Base-by-base conservation (phyloP, 2,888 invertebrate genomes). In the Torymus aiolomorphi region DNA sequence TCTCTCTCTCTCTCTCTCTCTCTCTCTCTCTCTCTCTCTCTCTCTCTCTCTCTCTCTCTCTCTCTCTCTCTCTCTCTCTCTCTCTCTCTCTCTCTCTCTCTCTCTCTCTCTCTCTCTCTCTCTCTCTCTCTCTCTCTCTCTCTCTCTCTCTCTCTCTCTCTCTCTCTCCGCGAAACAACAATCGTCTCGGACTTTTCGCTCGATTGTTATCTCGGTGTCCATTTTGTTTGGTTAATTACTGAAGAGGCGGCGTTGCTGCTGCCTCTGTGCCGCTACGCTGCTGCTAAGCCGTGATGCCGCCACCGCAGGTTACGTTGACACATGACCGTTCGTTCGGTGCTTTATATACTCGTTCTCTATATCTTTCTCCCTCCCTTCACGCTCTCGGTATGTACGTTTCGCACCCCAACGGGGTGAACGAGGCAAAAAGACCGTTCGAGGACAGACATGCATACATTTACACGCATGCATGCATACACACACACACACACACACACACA, bases 141-240 rank as follows among this genome's bases (percentile, higher is more conserved):
- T n/a, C n/a, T n/a, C n/a, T n/a, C n/a, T n/a, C n/a, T n/a, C n/a
- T n/a, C n/a, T n/a, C n/a, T n/a, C n/a, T 61, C 42, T 65, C 57
- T 61, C 16, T 13, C 54, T 13, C 10, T n/a, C 12, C 69, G 67
- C 69, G 61, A 57, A 66, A 76, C 69, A 80, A 80, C 31, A 31
- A 31, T 31, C 31, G 31, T 31, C 31, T 69, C 42, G 83, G 83
- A 86, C 84, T 84, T 85, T 87, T 87, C 86, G 86, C 84, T 89
- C 87, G 89, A 89, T 90, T 88, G 89, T 89, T 89, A 89, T 90
- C 89, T 89, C 84, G 89, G 90, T 90, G 89, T 90, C 90, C 90
- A 90, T 90, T 90, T 90, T 90, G 90, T 90, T 90, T 89, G 90
- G 90, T 89, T 90, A 90, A 90, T 90, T 90, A 89, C 71, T 83